phyloP scores from a whole-genome alignment of 92 coral and sea anemone species.

The Epizoanthus scotinus region DNA sequence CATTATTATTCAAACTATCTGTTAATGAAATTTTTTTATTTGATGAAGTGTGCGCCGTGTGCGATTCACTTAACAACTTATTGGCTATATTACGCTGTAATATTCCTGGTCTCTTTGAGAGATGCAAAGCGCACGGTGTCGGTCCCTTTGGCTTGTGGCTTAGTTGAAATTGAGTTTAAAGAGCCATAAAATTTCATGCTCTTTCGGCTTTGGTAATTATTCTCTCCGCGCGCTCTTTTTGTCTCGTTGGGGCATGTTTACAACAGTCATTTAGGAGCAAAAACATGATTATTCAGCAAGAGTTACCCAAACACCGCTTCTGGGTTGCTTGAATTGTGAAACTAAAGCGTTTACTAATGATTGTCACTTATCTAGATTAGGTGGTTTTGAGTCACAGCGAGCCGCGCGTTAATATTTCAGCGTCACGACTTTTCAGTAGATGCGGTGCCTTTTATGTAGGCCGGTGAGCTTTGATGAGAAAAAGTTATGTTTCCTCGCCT shows the following conservation, averaged over 20 bases:
- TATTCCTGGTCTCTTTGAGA: constrained; percentile 58
- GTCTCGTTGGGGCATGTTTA: constrained; percentile 59
- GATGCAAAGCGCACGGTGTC: constrained; percentile 49
- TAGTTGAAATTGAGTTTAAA: constrained; percentile 65
- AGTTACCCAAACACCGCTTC: constrained; percentile 52
- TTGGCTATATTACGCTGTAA: constrained; percentile 78
- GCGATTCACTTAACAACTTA: constrained; percentile 86
- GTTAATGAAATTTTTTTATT: constrained; percentile 92
- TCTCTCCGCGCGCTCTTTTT: constrained; percentile 44
- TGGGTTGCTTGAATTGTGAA: constrained; percentile 52
- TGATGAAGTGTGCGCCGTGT: constrained; percentile 85
- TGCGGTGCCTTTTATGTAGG: constrained; percentile 88
- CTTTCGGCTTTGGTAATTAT: constrained; percentile 57
- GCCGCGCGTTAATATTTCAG: constrained; percentile 64
- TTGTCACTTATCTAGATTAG: constrained; percentile 61
- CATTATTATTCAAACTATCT: constrained; percentile 70
- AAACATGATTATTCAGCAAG: constrained; percentile 68
- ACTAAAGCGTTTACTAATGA: constrained; percentile 54
- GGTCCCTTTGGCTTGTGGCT: constrained; percentile 63
- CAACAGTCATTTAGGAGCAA: constrained; percentile 63
- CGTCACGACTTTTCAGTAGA: constrained; percentile 50
- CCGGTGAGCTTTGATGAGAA: constrained; percentile 82
- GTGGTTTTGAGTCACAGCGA: constrained; percentile 49
- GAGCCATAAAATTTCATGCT: constrained; percentile 61
- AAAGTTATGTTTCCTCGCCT: constrained; percentile 68